Evolutionary conservation across 1,140 invertebrate genomes (phyloP), one percentile per base, ranked within the genome.

Genomic region (Eupristina koningsbergeri): DNA sequence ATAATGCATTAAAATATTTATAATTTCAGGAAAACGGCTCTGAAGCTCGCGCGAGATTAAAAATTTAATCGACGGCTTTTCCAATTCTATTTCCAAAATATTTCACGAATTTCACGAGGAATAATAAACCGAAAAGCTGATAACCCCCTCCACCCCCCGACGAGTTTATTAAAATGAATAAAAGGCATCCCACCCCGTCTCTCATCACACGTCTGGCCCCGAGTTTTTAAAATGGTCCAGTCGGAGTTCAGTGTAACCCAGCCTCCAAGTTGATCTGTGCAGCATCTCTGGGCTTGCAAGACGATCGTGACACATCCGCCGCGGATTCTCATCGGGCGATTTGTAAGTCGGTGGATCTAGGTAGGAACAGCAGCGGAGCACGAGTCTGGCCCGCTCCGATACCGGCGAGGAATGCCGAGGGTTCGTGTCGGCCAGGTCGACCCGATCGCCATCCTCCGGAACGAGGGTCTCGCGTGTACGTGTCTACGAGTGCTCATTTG

Each of bases 271-370:
- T 13, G 22, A 3, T 58, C 26, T 58, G 22, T 58, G 53, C 53
- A 58, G 53, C 22, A 58, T 58, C 53, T 58, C 53, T 3, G 22
- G 26, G 22, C 19, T 26, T 5, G 29, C 34, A 17, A 36, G 63
- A 31, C 29, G 34, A 67, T 67, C 63, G 63, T 67, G 63, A 67
- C 63, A 31, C 34, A 67, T 67, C 29, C 29, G n/a, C 34, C 0
- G 76, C 11, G 86, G 85, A 87, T 86, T 86, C 87, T 84, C 61
- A 86, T 69, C 86, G 78, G 83, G n/a, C 86, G 85, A 86, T 87
- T 87, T 86, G 86, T 87, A 86, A 86, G 83, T 85, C 86, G 84
- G 80, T 26, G 53, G 22, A 58, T 13, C 2, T 22, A 9, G 26
- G 53, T 58, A 58, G 53, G 53, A 22, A 74, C 85, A 85, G 85